phyloP scores from a whole-genome alignment of 1,140 invertebrate species.

The Heliconius congener region DNA sequence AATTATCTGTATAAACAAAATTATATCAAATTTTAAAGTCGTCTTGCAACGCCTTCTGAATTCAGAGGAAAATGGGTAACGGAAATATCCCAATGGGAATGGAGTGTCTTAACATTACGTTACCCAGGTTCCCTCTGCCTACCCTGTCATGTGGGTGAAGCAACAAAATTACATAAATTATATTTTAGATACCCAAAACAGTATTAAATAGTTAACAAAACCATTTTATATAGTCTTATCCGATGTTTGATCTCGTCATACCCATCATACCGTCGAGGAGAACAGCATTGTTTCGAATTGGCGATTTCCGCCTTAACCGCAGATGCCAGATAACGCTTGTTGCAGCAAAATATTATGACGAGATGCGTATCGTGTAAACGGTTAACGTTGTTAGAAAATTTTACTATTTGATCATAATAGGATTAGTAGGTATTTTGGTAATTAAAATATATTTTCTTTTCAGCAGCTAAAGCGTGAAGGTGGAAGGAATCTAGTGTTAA shows the following conservation, averaged over 20 bases:
- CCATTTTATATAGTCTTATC: background rate
- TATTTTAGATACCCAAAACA: background rate
- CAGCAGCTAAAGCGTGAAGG: too few relatives aligned
- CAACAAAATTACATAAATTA: background rate
- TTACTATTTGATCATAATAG: background rate
- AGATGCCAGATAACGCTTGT: conserved; percentile 61
- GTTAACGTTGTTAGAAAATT: background rate
- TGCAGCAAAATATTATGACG: conserved; percentile 71
- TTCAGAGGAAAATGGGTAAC: too few relatives aligned
- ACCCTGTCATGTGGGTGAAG: too few relatives aligned
- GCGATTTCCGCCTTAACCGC: conserved; percentile 66
- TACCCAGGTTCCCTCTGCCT: too few relatives aligned
- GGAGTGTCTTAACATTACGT: too few relatives aligned
- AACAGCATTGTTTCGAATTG: conserved; percentile 61
- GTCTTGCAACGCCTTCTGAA: too few relatives aligned
- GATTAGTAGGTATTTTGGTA: too few relatives aligned
- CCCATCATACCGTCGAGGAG: conserved; percentile 30
- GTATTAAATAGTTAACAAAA: background rate
- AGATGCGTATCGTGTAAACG: conserved; percentile 49
- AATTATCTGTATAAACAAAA: too few relatives aligned
- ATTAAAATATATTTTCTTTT: too few relatives aligned
- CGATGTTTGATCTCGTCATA: conserved; percentile 31
- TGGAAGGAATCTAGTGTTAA: too few relatives aligned
- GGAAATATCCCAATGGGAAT: too few relatives aligned
- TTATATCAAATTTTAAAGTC: too few relatives aligned